A percentile compares a stretch with the other conserved stretches of the same genome.
These are phyloP conservation scores for Odobenus rosmarus DNA, from an alignment of 2,113 vertebrate genomes.

Conservation along the genomic window DNA sequence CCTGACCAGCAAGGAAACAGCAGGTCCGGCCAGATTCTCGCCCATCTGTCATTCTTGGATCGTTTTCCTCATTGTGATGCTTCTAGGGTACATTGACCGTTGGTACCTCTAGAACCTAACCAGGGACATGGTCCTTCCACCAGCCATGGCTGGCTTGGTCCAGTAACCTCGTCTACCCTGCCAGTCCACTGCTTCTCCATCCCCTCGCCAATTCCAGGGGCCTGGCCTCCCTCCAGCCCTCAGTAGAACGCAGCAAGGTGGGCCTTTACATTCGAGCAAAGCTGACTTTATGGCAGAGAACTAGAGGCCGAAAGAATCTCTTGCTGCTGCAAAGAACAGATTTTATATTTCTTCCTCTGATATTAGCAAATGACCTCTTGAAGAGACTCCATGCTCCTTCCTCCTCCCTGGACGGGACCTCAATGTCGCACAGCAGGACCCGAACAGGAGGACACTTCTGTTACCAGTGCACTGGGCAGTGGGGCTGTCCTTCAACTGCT, in stretches of 20 bases:
- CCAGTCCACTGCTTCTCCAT: not conserved
- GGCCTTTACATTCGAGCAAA: conserved; percentile 32
- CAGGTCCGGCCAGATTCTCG: not conserved
- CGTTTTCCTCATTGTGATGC: not conserved
- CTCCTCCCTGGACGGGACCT: conserved; percentile 37
- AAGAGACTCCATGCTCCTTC: conserved; percentile 23
- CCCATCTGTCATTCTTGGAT: not conserved
- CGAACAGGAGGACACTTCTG: not conserved
- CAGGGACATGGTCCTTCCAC: conserved; percentile 56
- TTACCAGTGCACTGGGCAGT: conserved; percentile 62
- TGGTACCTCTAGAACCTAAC: conserved; percentile 49
- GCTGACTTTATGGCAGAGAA: conserved; percentile 4
- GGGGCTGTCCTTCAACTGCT: conserved; percentile 56
- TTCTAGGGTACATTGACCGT: not conserved
- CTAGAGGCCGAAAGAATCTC: conserved; percentile 25
- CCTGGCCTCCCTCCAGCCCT: conserved; percentile 8
- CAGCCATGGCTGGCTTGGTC: conserved; percentile 8
- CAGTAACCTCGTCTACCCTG: not conserved
- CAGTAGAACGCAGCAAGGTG: conserved; percentile 39
- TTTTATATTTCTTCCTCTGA: conserved; percentile 66
- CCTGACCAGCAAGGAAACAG: conserved; percentile 45
- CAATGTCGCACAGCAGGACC: not conserved
- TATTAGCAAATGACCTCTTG: conserved; percentile 45
- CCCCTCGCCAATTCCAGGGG: conserved; percentile 29
- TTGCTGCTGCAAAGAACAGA: conserved; percentile 67